Percentiles rank a stretch among this genome's conserved stretches.
Conservation (phyloP, 2,888 invertebrate species). For the Lepidocyrtoides sp. region DNA sequence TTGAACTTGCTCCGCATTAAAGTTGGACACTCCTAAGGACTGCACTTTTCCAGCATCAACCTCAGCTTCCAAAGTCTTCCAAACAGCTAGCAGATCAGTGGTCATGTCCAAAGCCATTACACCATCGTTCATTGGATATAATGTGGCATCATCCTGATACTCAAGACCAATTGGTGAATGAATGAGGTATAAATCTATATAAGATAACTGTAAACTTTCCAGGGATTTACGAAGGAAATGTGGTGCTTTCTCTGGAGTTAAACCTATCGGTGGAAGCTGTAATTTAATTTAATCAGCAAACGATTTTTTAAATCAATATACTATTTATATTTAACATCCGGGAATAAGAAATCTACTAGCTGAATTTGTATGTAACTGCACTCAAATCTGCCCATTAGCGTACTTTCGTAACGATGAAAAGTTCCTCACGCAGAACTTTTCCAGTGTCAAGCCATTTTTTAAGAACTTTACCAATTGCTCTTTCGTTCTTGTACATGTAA, state of each 20-base stretch:
- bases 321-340: too few species aligned
- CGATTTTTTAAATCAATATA: too few species aligned
- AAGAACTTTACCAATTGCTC: slow-evolving; percentile 91
- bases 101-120: slow-evolving; percentile 88
- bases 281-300: slow-evolving; percentile 21
- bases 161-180: slow-evolving; percentile 92
- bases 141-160: slow-evolving; percentile 90
- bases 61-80: slow-evolving; percentile 90
- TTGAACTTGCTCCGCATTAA: slow-evolving; percentile 91
- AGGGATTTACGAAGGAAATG: slow-evolving; percentile 89
- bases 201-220: slow-evolving; percentile 91
- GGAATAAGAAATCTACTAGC: background rate
- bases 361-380: background rate
- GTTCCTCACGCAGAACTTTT: slow-evolving; percentile 91
- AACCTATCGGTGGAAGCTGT: slow-evolving; percentile 60
- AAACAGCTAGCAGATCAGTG: slow-evolving; percentile 90
- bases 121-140: slow-evolving; percentile 89
- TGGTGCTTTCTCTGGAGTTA: slow-evolving; percentile 87
- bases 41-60: slow-evolving; percentile 91
- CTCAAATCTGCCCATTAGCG: background rate
- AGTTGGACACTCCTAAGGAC: slow-evolving; percentile 95
- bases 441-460: slow-evolving; percentile 91
- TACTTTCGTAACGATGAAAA: slow-evolving; percentile 95
- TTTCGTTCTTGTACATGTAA: slow-evolving; percentile 92
- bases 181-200: slow-evolving; percentile 93